A percentile compares a stretch with the other conserved stretches of the same genome.
These are phyloP conservation scores for Neodiprion pinetum DNA, from an alignment of 1,140 invertebrate species.

Conservation along the genomic window DNA sequence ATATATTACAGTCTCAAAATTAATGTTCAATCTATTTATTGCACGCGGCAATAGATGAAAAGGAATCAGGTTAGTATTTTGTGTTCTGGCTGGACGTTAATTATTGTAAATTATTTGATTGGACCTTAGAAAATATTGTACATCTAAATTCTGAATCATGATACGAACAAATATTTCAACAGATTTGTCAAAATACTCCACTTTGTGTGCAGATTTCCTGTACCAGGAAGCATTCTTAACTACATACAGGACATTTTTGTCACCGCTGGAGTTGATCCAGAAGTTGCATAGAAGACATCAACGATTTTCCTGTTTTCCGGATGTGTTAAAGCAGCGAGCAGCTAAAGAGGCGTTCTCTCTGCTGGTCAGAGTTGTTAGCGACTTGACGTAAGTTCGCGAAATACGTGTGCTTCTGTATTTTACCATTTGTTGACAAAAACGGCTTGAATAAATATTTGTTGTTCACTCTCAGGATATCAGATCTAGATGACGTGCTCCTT, in stretches of 20 bases:
- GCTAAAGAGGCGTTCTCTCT: slow-evolving; percentile 88
- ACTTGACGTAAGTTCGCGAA: slow-evolving; percentile 82
- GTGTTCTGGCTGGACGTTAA: not conserved
- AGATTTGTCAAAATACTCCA: slow-evolving; percentile 41
- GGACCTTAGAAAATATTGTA: slow-evolving; percentile 12
- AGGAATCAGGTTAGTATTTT: slow-evolving; percentile 62
- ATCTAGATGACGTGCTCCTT: slow-evolving; percentile 78
- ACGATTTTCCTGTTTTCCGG: slow-evolving; percentile 79
- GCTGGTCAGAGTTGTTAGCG: slow-evolving; percentile 90
- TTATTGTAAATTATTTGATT: slow-evolving; percentile 35
- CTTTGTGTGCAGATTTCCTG: slow-evolving; percentile 77
- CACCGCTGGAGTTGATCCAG: slow-evolving; percentile 85
- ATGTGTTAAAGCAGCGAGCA: slow-evolving; percentile 76
- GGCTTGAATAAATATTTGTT: slow-evolving; percentile 16
- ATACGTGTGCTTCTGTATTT: slow-evolving; percentile 9
- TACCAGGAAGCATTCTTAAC: slow-evolving; percentile 98
- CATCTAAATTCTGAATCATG: slow-evolving; percentile 19
- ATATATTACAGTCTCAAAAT: too few species aligned
- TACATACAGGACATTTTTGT: slow-evolving; percentile 94
- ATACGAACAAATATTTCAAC: slow-evolving; percentile 43
- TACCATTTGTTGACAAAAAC: not conserved
- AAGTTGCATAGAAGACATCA: slow-evolving; percentile 88
- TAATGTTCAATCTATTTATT: slow-evolving; percentile 25
- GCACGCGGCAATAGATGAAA: slow-evolving; percentile 58
- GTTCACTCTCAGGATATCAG: slow-evolving; percentile 72